phyloP scores from a whole-genome alignment of 2,113 vertebrate genomes.

The Microtus oregoni region DNA sequence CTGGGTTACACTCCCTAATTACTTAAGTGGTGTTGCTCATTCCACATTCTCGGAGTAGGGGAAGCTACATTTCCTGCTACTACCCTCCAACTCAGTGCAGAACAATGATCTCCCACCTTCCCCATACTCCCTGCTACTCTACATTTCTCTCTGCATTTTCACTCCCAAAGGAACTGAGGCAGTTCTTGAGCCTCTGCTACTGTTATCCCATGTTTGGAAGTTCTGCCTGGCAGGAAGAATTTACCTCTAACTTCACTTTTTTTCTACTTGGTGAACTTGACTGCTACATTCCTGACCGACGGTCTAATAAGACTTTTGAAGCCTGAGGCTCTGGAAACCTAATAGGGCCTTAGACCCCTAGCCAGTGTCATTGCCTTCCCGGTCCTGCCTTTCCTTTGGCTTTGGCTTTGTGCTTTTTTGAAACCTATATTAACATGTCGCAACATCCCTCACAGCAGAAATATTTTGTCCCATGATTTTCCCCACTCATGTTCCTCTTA shows the following conservation, averaged over 20 bases:
- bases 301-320: not conserved
- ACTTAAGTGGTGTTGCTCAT: not conserved
- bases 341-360: too few relatives aligned
- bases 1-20: not conserved
- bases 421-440: not conserved
- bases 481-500: not conserved
- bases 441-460: not conserved
- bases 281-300: not conserved
- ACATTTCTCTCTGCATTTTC: not conserved
- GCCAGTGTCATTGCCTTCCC: not conserved
- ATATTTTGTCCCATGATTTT: not conserved
- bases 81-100: not conserved
- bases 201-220: not conserved
- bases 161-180: not conserved
- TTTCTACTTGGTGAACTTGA: not conserved
- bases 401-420: too few relatives aligned
- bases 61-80: not conserved
- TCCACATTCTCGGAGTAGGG: not conserved
- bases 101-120: not conserved
- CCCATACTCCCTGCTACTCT: not conserved
- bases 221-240: not conserved
- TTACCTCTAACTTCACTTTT: not conserved
- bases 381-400: not conserved
- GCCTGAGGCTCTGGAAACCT: too few relatives aligned
- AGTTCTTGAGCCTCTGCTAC: not conserved